Percentiles rank a stretch among this genome's conserved stretches.
Conservation (phyloP, 1,140 invertebrate species). For the Hydropsyche tenuis region DNA sequence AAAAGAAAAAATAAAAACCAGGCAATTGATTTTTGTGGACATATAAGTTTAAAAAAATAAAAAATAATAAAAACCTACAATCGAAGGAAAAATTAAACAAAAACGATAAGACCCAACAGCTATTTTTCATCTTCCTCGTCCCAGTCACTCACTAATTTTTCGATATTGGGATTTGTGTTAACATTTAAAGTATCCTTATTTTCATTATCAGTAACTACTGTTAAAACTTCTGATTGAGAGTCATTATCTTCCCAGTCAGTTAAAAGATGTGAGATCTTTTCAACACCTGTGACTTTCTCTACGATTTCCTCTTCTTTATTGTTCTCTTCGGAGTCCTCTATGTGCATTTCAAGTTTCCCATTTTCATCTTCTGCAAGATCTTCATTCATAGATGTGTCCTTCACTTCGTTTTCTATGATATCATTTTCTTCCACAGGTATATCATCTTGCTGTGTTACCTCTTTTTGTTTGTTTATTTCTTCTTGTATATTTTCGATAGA, state of each 20-base stretch:
- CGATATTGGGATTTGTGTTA: slow-evolving; percentile 40
- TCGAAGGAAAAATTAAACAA: no score
- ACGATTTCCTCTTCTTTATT: background rate
- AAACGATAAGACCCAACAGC: no score
- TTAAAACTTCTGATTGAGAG: slow-evolving; percentile 52
- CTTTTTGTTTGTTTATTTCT: slow-evolving; percentile 51
- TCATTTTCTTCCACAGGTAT: background rate
- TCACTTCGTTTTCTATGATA: background rate
- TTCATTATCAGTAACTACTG: background rate
- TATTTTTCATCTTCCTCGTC: slow-evolving; percentile 50
- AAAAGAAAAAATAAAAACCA: no score
- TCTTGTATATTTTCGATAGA: slow-evolving; percentile 61
- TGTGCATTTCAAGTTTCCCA: background rate
- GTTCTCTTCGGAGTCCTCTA: background rate
- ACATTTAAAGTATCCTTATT: background rate
- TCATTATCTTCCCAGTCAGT: slow-evolving; percentile 64
- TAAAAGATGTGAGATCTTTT: slow-evolving; percentile 58
- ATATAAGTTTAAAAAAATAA: no score
- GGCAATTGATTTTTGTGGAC: no score
- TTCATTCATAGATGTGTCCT: background rate
- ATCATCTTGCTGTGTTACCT: slow-evolving; percentile 23
- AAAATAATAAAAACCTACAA: no score
- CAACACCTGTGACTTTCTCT: slow-evolving; percentile 49
- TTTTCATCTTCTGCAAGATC: background rate
- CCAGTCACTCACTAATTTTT: slow-evolving; percentile 50